Evolutionary conservation across 2,797 vertebrate species (phyloP).

Genomic region (Erithacus rubecula): DNA sequence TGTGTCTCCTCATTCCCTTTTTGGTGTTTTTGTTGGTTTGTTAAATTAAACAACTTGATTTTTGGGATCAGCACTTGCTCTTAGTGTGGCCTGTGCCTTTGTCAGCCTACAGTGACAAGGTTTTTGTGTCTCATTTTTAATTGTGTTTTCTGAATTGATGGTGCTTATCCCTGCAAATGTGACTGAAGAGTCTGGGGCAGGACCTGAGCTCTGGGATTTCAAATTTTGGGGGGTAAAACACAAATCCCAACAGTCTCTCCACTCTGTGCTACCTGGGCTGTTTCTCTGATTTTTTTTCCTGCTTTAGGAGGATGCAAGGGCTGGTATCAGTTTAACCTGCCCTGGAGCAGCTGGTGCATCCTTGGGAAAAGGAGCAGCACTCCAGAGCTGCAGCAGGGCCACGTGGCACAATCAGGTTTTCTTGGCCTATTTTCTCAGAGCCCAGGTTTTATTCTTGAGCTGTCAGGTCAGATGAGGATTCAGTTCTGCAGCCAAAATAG

Average conservation of each 20-base stretch:
- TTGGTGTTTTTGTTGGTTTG: not conserved
- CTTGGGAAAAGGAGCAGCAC: not conserved
- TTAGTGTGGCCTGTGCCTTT: not conserved
- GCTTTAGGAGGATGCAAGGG: not conserved
- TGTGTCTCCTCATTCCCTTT: not conserved
- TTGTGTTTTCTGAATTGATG: not conserved
- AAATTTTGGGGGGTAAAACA: not conserved
- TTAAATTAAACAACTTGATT: not conserved
- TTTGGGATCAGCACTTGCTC: rapidly evolving
- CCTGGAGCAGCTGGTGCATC: not conserved
- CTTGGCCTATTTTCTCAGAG: not conserved
- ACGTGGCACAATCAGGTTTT: not conserved
- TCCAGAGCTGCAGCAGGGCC: not conserved
- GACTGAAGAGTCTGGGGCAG: not conserved
- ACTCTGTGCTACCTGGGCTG: not conserved
- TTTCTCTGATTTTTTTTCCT: not conserved
- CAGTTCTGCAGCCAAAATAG: not conserved
- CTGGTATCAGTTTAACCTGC: rapidly evolving
- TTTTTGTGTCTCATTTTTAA: not conserved
- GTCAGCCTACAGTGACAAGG: not conserved
- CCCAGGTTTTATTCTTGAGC: not conserved
- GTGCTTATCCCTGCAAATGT: not conserved
- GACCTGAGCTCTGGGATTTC: not conserved
- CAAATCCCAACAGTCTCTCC: not conserved
- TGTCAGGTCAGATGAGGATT: not conserved